Evolutionary conservation across 37 sponge, comb jelly and placozoan species (phyloP).

Genomic region (Petrosia ficiformis): DNA sequence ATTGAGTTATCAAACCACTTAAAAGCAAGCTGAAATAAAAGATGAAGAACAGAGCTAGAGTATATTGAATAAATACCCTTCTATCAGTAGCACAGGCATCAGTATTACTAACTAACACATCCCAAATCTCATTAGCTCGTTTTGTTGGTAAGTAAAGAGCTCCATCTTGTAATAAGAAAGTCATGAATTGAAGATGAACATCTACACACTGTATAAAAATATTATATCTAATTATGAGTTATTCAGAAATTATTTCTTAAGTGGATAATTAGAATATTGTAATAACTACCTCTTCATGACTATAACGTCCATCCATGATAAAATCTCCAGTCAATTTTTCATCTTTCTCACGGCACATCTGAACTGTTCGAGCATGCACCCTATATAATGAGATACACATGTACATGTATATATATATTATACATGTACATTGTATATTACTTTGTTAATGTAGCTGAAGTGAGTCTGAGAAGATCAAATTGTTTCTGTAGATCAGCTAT

Average conservation of each 20-base stretch:
- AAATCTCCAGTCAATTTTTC: conserved; percentile 18
- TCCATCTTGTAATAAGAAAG: conserved; percentile 74
- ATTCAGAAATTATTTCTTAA: too few relatives aligned
- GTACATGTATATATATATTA: background rate
- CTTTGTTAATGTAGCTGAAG: conserved; percentile 39
- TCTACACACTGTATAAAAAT: conserved; percentile 56
- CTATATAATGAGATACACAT: conserved; percentile 9
- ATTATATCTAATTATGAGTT: background rate
- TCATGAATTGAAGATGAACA: conserved; percentile 75
- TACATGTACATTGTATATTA: background rate
- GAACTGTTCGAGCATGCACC: conserved; percentile 36
- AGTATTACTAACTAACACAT: conserved; percentile 61
- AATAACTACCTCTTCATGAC: conserved; percentile 1
- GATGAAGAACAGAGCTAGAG: background rate
- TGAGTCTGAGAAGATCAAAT: conserved; percentile 57
- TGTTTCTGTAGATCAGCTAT: conserved; percentile 74
- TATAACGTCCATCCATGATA: background rate
- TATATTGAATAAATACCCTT: conserved; percentile 26
- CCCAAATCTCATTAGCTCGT: conserved; percentile 83
- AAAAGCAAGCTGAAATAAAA: conserved; percentile 61
- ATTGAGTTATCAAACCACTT: conserved; percentile 86
- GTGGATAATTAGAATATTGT: too few relatives aligned
- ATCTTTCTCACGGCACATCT: conserved; percentile 13
- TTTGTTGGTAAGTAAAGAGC: conserved; percentile 72
- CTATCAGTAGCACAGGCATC: conserved; percentile 71